phyloP scores from a whole-genome alignment of 2,888 invertebrate genomes.

The Caenorhabditis becei region DNA sequence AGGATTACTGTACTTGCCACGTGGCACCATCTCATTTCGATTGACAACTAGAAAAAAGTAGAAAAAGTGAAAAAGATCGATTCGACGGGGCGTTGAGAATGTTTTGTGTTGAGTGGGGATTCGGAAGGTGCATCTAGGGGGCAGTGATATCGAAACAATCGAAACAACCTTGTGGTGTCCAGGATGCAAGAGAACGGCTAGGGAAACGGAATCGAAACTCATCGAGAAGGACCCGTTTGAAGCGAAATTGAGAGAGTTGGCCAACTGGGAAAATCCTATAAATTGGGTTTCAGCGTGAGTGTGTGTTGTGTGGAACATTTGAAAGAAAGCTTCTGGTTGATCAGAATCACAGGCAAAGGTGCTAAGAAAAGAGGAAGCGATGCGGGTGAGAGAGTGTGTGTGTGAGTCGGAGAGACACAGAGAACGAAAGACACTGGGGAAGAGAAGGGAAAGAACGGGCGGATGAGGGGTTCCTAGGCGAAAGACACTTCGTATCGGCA shows the following conservation, averaged over 20 bases:
- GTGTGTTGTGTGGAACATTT: conserved; percentile 7
- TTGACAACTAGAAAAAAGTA: not conserved
- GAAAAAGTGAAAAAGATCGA: conserved; percentile 21
- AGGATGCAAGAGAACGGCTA: not conserved
- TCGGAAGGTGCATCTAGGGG: not conserved
- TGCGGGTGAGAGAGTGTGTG: conserved; percentile 16
- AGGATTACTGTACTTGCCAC: not conserved
- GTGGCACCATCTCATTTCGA: too few species aligned
- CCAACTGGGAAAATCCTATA: conserved; percentile 43
- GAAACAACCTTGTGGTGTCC: not conserved
- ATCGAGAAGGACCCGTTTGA: conserved; percentile 24
- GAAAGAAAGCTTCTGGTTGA: conserved; percentile 10
- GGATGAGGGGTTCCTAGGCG: conserved; percentile 50
- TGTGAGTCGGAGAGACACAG: conserved; percentile 29
- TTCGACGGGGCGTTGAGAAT: conserved; percentile 43
- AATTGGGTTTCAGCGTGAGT: conserved; percentile 17
- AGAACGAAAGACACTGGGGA: conserved; percentile 26
- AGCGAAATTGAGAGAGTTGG: conserved; percentile 40
- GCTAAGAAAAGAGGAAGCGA: conserved; percentile 14
- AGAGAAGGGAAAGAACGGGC: not conserved
- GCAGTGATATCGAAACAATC: not conserved
- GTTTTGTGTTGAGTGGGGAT: conserved; percentile 23
- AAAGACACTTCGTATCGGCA: conserved; percentile 79
- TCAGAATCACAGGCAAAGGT: conserved; percentile 36
- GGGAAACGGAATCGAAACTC: not conserved